Percentiles rank a stretch among this genome's conserved stretches.
Evolutionary conservation across 2,888 invertebrate genomes (phyloP).

Genomic region (Auanema freiburgensis): DNA sequence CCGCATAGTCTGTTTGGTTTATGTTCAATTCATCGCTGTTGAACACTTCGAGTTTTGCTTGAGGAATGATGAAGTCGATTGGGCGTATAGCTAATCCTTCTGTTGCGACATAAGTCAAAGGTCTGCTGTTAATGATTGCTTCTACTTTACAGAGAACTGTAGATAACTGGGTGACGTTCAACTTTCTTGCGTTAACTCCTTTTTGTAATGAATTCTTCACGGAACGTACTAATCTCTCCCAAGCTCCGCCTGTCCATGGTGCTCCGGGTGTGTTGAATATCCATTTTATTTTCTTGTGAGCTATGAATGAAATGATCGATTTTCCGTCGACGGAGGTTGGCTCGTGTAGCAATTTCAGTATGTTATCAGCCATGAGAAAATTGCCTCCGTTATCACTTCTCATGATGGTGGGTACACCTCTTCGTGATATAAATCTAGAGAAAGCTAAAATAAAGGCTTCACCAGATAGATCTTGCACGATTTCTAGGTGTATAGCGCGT

Average conservation of each 20-base stretch:
- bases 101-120: neutral
- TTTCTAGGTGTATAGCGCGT: conserved; percentile 1
- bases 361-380: neutral
- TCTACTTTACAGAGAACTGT: neutral
- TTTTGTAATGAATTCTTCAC: conserved; percentile 2
- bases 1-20: no score
- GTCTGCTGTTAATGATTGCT: conserved; percentile 8
- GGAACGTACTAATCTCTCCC: no score
- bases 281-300: no score
- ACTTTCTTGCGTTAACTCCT: neutral
- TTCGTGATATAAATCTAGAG: no score
- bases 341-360: no score
- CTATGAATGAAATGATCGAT: no score
- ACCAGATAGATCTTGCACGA: neutral
- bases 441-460: neutral
- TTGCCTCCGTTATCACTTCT: neutral
- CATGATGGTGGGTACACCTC: conserved; percentile 3
- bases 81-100: neutral
- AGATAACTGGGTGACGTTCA: neutral
- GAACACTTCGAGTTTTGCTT: no score
- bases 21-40: no score
- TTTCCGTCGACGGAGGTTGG: no score
- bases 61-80: conserved; percentile 4
- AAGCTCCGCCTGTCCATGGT: conserved; percentile 11
- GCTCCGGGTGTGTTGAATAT: conserved; percentile 1